Evolutionary conservation across 2,113 vertebrate genomes (phyloP), one percentile per base, ranked within the genome.

Genomic region (Nansenia antarctica): DNA sequence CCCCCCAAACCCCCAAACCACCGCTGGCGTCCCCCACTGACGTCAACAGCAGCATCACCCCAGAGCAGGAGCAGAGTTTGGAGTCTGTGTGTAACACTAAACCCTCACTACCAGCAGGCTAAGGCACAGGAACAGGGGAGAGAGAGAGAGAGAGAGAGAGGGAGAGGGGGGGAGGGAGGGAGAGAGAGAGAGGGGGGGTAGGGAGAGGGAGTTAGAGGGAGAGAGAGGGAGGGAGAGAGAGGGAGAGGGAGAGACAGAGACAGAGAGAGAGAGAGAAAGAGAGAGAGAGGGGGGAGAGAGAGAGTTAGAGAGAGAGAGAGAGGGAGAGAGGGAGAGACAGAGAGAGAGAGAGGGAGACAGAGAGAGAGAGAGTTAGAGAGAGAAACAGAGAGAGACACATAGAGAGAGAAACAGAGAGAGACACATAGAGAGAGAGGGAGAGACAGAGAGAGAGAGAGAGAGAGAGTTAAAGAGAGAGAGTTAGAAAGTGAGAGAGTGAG

Each of bases 231-330:
- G 12, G n/a, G 27, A 15, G 45, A 32, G 29, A 32, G 57, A 32
- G 14, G 34, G 58, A 32, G 30, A 22, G 45, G 29, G 9, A 3
- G 24, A 27, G 37, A 2, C 22, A 47, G 14, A 34, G 34, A 62
- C 49, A 72, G 15, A 32, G 42, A 22, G 62, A 75, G 81, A 65
- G 4, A 35, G 45, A 70, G 67, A 70, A 66, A 12, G 31, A 58
- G 82, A 87, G 88, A n/a, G 86, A 18, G 18, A 49, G n/a, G 12
- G 18, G 5, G 18, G 5, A 15, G 11, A 49, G 0, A 3, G 18
- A 49, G 45, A 49, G 18, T 18, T 15, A 49, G 14, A 39, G 9
- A 52, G 15, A 53, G 22, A 22, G 18, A 9, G 18, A 18, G 18
- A 53, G 9, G 9, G 49, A 31, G 15, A 9, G 27, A 30, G 15